Evolutionary conservation across 2,888 invertebrate species (phyloP).

Genomic region (Pteria penguin): DNA sequence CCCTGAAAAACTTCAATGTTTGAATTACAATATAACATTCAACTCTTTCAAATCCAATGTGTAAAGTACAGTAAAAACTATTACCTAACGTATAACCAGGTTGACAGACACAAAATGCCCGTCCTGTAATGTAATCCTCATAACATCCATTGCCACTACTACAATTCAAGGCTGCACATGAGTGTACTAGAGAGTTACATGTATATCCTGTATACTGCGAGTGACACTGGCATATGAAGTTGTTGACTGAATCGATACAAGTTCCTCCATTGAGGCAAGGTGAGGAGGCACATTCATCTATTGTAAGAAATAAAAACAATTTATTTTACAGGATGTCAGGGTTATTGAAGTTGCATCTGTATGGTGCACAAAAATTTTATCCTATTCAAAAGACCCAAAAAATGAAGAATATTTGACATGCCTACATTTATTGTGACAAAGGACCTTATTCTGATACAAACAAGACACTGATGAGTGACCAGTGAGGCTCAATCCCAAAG

Average conservation of each 20-base stretch:
- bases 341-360: too few relatives aligned
- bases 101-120: conserved; percentile 48
- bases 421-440: too few relatives aligned
- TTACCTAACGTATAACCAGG: conserved; percentile 48
- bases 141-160: conserved; percentile 33
- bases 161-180: conserved; percentile 30
- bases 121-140: conserved; percentile 40
- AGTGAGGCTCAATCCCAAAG: too few relatives aligned
- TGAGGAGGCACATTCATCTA: conserved; percentile 60
- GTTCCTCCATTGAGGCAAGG: conserved; percentile 66
- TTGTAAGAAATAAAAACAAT: background rate
- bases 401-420: too few relatives aligned
- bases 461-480: too few relatives aligned
- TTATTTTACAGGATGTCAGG: too few relatives aligned
- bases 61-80: background rate
- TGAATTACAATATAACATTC: too few relatives aligned
- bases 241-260: conserved; percentile 52
- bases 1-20: too few relatives aligned
- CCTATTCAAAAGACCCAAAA: too few relatives aligned
- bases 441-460: too few relatives aligned
- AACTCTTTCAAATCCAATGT: too few relatives aligned
- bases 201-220: conserved; percentile 58
- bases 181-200: conserved; percentile 38
- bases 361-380: too few relatives aligned
- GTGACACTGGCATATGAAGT: conserved; percentile 70